These are phyloP conservation scores for Luidia sarsii DNA, from an alignment of 53 echinoderm and acorn worm genomes.

Conservation along the genomic window DNA sequence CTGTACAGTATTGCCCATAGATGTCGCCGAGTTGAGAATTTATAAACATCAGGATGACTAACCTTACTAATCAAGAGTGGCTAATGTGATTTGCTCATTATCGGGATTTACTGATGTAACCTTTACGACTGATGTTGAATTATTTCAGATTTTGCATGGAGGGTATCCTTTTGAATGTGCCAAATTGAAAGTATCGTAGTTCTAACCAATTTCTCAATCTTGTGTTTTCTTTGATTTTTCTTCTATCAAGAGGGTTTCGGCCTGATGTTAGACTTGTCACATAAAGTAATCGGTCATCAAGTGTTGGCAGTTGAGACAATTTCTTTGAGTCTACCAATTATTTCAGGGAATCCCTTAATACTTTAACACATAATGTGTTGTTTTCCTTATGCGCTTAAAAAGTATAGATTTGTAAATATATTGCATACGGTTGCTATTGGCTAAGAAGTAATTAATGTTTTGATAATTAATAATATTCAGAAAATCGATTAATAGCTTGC, in stretches of 20 bases:
- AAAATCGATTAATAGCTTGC: too few relatives aligned
- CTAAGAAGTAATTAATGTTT: too few relatives aligned
- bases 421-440: too few relatives aligned
- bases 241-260: slow-evolving; percentile 25
- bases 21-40: slow-evolving; percentile 3
- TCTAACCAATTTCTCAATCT: too few relatives aligned
- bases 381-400: too few relatives aligned
- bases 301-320: not conserved
- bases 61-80: slow-evolving; percentile 54
- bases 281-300: slow-evolving; percentile 21
- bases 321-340: slow-evolving; percentile 1
- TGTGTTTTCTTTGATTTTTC: not conserved
- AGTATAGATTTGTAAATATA: too few relatives aligned
- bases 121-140: slow-evolving; percentile 13
- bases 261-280: slow-evolving; percentile 44
- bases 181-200: not conserved
- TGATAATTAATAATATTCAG: too few relatives aligned
- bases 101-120: slow-evolving; percentile 7
- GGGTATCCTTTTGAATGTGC: slow-evolving; percentile 5
- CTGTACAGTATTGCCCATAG: not conserved
- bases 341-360: slow-evolving; percentile 53
- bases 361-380: too few relatives aligned
- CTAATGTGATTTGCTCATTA: not conserved
- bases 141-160: slow-evolving; percentile 51
- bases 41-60: slow-evolving; percentile 13